Percentiles rank a stretch among this genome's conserved stretches.
These are phyloP conservation scores for Phyllotreta cruciferae DNA, from an alignment of 2,888 invertebrate species.

Conservation along the genomic window DNA sequence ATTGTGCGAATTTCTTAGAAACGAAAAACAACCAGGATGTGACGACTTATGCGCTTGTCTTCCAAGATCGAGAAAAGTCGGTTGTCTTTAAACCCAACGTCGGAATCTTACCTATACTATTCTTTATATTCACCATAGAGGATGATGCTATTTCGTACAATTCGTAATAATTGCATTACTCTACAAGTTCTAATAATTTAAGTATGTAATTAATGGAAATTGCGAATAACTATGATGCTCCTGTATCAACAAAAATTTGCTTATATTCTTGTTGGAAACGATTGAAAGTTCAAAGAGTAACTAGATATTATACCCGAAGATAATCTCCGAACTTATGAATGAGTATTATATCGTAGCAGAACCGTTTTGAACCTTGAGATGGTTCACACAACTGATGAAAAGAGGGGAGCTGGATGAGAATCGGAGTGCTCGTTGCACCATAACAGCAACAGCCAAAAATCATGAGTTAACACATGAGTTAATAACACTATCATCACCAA, in stretches of 20 bases:
- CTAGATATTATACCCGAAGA: conserved; percentile 5
- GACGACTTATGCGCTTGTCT: not conserved
- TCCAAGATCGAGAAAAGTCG: no score
- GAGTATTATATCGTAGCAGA: conserved; percentile 32
- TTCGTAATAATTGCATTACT: no score
- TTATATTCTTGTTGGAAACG: not conserved
- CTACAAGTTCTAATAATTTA: no score
- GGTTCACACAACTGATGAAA: conserved; percentile 37
- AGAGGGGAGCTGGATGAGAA: conserved; percentile 26
- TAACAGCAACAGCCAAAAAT: not conserved
- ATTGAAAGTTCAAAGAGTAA: conserved; percentile 13
- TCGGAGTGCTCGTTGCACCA: conserved; percentile 32
- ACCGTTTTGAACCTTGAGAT: conserved; percentile 35
- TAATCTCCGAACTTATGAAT: conserved; percentile 33
- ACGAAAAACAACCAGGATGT: conserved; percentile 14
- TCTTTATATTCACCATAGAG: no score
- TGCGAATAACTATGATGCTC: no score
- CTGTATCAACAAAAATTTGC: no score
- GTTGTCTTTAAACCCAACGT: no score
- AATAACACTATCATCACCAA: not conserved
- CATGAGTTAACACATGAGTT: not conserved
- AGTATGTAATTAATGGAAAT: no score
- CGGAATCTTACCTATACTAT: no score
- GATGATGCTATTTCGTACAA: no score
- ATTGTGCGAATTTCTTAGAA: conserved; percentile 12